phyloP scores from a whole-genome alignment of 2,888 invertebrate species.

The Elysia crispata region DNA sequence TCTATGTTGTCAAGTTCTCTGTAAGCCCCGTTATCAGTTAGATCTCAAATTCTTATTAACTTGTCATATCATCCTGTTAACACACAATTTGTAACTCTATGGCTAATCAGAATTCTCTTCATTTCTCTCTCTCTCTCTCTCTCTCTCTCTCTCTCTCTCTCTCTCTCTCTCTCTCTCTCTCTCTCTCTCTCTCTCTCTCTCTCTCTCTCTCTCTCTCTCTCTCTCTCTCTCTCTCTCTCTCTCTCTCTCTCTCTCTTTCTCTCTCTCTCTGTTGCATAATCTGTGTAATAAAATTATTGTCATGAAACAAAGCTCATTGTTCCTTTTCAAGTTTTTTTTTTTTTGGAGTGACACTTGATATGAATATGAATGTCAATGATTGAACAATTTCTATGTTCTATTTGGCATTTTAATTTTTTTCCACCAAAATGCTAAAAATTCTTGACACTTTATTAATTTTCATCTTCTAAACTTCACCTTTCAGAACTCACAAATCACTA shows the following conservation, averaged over 20 bases:
- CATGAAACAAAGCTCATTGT: neutral
- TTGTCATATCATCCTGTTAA: no score
- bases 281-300: neutral
- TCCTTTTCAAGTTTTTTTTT: no score
- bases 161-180: neutral
- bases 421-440: no score
- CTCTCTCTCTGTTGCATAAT: neutral
- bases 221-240: neutral
- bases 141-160: neutral
- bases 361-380: no score
- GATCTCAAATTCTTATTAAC: no score
- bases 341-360: neutral
- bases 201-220: neutral
- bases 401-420: no score
- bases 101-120: neutral
- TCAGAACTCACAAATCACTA: no score
- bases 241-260: neutral
- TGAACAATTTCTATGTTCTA: no score
- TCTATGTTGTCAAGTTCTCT: no score
- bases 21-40: no score
- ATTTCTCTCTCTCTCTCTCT: neutral
- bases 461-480: no score
- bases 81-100: slow-evolving; percentile 15
- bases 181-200: neutral
- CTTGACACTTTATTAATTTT: no score